These are phyloP conservation scores for Caenorhabditis sp. DNA, from an alignment of 2,888 invertebrate species.

Conservation along the genomic window DNA sequence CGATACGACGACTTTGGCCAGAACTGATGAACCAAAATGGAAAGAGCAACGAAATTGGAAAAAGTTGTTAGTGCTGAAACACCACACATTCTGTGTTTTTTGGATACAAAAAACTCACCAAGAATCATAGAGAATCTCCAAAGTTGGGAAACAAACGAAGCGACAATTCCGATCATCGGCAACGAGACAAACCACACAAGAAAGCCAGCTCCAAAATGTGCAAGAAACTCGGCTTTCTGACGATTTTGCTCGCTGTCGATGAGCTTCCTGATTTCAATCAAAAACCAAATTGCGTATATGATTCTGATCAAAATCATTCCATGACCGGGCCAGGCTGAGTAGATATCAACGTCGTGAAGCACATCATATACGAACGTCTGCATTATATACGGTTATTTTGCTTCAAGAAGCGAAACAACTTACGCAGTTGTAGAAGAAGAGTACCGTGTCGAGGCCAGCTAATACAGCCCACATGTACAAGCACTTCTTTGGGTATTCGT, in stretches of 20 bases:
- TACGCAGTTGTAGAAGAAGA: slow-evolving; percentile 97
- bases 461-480: slow-evolving; percentile 93
- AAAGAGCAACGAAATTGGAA: slow-evolving; percentile 95
- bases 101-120: no score
- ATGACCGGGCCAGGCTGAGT: slow-evolving; percentile 98
- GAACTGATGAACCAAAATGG: slow-evolving; percentile 94
- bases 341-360: slow-evolving; percentile 96
- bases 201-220: slow-evolving; percentile 97
- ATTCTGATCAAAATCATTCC: slow-evolving; percentile 92
- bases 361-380: slow-evolving; percentile 94
- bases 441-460: slow-evolving; percentile 92
- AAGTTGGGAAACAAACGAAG: slow-evolving; percentile 93
- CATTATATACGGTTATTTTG: neutral
- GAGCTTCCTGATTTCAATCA: slow-evolving; percentile 88
- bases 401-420: slow-evolving; percentile 83
- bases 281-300: slow-evolving; percentile 93
- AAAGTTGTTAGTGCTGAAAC: slow-evolving; percentile 90
- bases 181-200: slow-evolving; percentile 98
- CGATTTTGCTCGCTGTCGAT: slow-evolving; percentile 90
- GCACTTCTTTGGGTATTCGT: slow-evolving; percentile 85
- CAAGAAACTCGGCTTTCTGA: slow-evolving; percentile 92
- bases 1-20: slow-evolving; percentile 90
- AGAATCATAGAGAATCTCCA: slow-evolving; percentile 96
- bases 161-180: slow-evolving; percentile 94
- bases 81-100: no score